These are phyloP conservation scores for Platyscapa corneri DNA, from an alignment of 1,140 invertebrate species.

Conservation along the genomic window DNA sequence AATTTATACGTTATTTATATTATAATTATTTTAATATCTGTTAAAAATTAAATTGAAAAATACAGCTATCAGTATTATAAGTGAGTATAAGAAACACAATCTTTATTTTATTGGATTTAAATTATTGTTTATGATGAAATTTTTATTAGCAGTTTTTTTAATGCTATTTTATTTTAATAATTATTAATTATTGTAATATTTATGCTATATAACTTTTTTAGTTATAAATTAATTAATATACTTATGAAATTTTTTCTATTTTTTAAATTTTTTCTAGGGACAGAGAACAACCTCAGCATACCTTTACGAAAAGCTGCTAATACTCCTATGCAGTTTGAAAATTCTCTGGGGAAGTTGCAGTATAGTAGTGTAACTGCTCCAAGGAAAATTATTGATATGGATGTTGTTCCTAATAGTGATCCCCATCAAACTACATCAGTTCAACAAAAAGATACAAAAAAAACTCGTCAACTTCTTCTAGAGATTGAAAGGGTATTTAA, in stretches of 20 bases:
- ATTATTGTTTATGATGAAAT: no score
- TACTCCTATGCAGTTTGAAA: constrained; percentile 91
- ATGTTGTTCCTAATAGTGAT: constrained; percentile 81
- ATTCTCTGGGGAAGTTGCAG: constrained; percentile 91
- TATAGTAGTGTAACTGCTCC: constrained; percentile 93
- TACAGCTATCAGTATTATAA: no score
- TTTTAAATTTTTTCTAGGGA: constrained; percentile 48
- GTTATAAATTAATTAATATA: no score
- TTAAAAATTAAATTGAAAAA: no score
- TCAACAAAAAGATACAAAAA: constrained; percentile 75
- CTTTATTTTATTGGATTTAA: no score
- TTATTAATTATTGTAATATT: no score
- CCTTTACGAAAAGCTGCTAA: constrained; percentile 77
- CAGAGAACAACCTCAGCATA: constrained; percentile 70
- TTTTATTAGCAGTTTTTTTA: no score
- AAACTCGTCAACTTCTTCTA: constrained; percentile 85
- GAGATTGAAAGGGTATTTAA: constrained; percentile 83
- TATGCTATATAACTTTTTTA: no score
- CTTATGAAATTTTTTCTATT: constrained; percentile 7
- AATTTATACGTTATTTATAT: no score
- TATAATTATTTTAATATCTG: no score
- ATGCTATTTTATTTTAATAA: no score
- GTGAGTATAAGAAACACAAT: no score
- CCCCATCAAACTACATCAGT: constrained; percentile 69
- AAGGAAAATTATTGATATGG: constrained; percentile 93